Conservation (phyloP, 2,888 invertebrate species). For the Conomelus anceps region DNA sequence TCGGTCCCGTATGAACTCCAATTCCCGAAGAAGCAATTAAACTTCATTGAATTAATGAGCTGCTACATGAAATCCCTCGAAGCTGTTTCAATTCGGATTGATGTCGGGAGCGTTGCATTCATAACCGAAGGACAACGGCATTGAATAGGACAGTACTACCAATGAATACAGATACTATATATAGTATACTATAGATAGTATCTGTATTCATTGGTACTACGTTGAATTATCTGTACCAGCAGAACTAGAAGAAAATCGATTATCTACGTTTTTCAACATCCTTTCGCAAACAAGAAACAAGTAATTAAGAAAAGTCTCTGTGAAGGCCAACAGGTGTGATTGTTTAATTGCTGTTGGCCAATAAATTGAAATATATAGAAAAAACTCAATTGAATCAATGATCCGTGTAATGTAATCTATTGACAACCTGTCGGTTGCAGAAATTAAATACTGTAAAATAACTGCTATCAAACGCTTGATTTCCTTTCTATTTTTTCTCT, state of each 20-base stretch:
- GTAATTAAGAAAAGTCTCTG: not conserved
- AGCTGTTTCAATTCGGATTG: not conserved
- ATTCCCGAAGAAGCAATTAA: not conserved
- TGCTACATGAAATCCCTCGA: not conserved
- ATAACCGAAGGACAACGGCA: not conserved
- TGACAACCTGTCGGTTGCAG: not conserved
- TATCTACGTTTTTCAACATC: not conserved
- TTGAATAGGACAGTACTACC: not conserved
- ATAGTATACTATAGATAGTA: no score
- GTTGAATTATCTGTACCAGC: not conserved
- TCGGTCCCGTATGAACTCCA: no score
- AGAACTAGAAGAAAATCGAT: not conserved
- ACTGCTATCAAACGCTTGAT: not conserved
- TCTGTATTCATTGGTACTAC: no score
- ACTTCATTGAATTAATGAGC: not conserved
- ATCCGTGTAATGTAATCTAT: not conserved
- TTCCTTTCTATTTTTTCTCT: not conserved
- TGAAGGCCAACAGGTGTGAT: not conserved
- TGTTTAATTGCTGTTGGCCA: not conserved
- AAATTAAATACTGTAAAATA: not conserved
- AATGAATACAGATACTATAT: no score
- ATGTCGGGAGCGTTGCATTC: not conserved
- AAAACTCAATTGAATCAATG: not conserved
- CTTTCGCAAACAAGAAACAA: not conserved
- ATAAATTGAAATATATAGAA: not conserved